Evolutionary conservation across 2,888 invertebrate genomes (phyloP).

Genomic region (Pogonocherus hispidulus): DNA sequence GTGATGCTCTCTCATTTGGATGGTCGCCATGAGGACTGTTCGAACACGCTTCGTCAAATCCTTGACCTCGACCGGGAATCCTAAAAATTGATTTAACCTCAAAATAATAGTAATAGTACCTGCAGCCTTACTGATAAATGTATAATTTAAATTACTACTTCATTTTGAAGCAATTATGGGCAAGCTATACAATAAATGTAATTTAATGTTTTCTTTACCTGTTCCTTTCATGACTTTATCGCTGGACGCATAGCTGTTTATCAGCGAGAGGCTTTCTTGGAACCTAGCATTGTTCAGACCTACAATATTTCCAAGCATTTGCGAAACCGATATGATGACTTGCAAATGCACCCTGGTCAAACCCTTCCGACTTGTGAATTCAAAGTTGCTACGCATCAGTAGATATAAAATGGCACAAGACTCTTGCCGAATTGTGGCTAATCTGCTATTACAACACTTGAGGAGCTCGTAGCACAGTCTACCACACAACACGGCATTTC

Average conservation of each 20-base stretch:
- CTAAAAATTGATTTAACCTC: slow-evolving; percentile 63
- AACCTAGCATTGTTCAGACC: slow-evolving; percentile 94
- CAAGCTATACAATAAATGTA: no score
- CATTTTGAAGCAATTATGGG: no score
- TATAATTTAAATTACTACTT: no score
- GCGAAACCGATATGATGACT: slow-evolving; percentile 96
- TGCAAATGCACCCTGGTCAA: slow-evolving; percentile 92
- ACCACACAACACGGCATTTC: slow-evolving; percentile 84
- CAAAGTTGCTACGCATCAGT: slow-evolving; percentile 95
- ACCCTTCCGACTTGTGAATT: slow-evolving; percentile 86
- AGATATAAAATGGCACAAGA: slow-evolving; percentile 93
- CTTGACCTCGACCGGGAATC: slow-evolving; percentile 90
- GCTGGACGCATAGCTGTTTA: slow-evolving; percentile 93
- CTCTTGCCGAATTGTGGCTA: slow-evolving; percentile 88
- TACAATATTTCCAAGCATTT: slow-evolving; percentile 91
- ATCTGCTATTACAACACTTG: slow-evolving; percentile 88
- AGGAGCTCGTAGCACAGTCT: slow-evolving; percentile 85
- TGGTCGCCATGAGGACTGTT: slow-evolving; percentile 95
- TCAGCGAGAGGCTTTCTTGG: slow-evolving; percentile 92
- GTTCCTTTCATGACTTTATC: slow-evolving; percentile 96
- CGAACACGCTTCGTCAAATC: slow-evolving; percentile 93
- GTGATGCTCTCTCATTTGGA: slow-evolving; percentile 90
- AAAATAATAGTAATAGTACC: no score
- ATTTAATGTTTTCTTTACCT: no score
- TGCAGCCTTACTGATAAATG: no score